phyloP scores from a whole-genome alignment of 2,113 vertebrate genomes.

The Protomyctophum bolini region DNA sequence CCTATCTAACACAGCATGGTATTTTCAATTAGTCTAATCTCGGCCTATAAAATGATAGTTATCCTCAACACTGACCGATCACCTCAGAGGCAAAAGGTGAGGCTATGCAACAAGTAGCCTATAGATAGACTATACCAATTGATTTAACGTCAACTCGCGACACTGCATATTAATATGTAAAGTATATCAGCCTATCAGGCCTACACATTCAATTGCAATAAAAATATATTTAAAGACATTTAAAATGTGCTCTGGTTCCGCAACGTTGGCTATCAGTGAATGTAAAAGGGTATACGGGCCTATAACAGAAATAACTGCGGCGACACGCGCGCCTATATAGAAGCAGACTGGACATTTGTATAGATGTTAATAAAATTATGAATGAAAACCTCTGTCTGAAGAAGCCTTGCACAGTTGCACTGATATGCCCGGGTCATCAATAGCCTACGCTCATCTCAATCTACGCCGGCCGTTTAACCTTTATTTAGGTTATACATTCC shows the following conservation, averaged over 20 bases:
- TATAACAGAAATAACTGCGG: constrained; percentile 29
- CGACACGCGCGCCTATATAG: constrained; percentile 58
- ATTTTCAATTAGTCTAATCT: constrained; percentile 1
- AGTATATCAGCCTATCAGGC: no score
- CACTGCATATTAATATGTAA: constrained; percentile 9
- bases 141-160: constrained; percentile 48
- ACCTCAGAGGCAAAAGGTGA: constrained; percentile 41
- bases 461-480: not conserved
- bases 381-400: constrained; percentile 63
- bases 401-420: constrained; percentile 31
- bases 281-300: constrained; percentile 30
- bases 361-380: constrained; percentile 44
- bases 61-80: constrained; percentile 35
- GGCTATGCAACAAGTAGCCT: constrained; percentile 19
- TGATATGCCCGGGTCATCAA: constrained; percentile 23
- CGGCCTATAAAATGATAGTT: constrained; percentile 8
- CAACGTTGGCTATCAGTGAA: constrained; percentile 5
- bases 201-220: no score
- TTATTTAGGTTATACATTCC: constrained; percentile 5
- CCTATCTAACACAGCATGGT: not conserved
- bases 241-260: constrained; percentile 36
- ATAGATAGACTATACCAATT: not conserved
- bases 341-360: constrained; percentile 11
- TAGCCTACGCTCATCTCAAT: constrained; percentile 9
- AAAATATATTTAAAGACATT: constrained; percentile 23